These are phyloP conservation scores for Scaptomyza tumidula DNA, from an alignment of 2,888 invertebrate genomes.

Conservation along the genomic window DNA sequence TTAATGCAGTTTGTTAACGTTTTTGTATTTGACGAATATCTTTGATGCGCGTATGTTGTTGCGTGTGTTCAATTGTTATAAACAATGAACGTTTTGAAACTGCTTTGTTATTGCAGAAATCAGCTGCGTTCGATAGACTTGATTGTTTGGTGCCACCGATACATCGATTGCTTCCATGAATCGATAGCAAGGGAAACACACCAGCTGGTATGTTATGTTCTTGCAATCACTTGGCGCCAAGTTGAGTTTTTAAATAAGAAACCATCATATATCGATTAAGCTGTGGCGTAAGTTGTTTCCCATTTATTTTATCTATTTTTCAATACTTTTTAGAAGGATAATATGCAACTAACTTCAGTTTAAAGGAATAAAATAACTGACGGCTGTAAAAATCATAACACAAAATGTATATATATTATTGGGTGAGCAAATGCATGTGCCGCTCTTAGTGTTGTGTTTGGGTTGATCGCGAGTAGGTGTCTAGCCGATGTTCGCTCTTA, in stretches of 20 bases:
- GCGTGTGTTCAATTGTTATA: conserved; percentile 40
- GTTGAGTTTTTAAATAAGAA: neutral
- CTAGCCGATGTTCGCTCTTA: neutral
- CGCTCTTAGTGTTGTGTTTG: conserved; percentile 19
- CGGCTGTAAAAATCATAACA: conserved; percentile 11
- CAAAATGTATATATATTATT: conserved; percentile 4
- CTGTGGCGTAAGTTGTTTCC: too few relatives aligned
- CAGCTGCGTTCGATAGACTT: conserved; percentile 39
- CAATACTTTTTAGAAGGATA: too few relatives aligned
- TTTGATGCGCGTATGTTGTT: conserved; percentile 6
- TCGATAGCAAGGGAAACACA: conserved; percentile 6
- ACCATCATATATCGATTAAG: neutral
- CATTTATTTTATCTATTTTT: neutral
- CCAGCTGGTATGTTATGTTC: neutral
- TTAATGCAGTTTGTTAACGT: conserved; percentile 20
- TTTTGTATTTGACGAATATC: conserved; percentile 12
- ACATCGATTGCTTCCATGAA: conserved; percentile 10
- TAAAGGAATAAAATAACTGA: neutral
- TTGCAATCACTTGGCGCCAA: neutral
- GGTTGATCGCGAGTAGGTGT: conserved; percentile 25
- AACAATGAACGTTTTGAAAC: conserved; percentile 49
- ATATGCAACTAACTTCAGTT: too few relatives aligned
- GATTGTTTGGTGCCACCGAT: neutral
- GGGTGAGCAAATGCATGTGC: neutral
- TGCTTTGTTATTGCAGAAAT: conserved; percentile 60